phyloP scores from a whole-genome alignment of 2,797 vertebrate species.

The Sciaenops ocellatus region DNA sequence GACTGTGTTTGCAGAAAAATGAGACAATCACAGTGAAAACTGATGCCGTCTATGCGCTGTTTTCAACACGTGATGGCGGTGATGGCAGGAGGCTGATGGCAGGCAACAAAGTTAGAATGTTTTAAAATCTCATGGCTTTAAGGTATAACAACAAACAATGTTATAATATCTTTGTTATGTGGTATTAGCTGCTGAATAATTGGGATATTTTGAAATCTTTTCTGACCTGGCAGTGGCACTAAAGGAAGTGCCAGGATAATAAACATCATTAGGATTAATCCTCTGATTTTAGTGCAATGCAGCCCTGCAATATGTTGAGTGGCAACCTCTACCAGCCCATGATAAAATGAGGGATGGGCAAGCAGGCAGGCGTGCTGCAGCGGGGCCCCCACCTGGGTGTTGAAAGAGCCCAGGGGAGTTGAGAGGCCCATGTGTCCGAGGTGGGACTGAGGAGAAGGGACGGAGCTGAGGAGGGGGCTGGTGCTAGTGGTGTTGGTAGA shows the following conservation, averaged over 20 bases:
- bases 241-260: not conserved
- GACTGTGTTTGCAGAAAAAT: too few species aligned
- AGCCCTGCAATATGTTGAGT: conserved; percentile 25
- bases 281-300: not conserved
- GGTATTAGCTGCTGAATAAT: not conserved
- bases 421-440: conserved; percentile 56
- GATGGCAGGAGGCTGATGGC: too few species aligned
- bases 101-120: too few species aligned
- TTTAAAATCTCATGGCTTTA: too few species aligned
- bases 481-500: conserved; percentile 43
- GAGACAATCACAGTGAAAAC: too few species aligned
- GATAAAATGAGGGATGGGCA: conserved; percentile 40
- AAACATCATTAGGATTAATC: not conserved
- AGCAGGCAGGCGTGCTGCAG: conserved; percentile 42
- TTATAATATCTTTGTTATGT: not conserved
- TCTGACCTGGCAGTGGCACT: not conserved
- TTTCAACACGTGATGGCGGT: too few species aligned
- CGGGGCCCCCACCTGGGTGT: conserved; percentile 73
- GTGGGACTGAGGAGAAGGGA: conserved; percentile 61
- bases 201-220: not conserved
- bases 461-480: conserved; percentile 67
- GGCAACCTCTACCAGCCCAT: conserved; percentile 66
- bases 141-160: not conserved
- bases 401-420: conserved; percentile 57
- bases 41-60: too few species aligned